Evolutionary conservation across 2,113 vertebrate species (phyloP).

Genomic region (Axis porcinus): DNA sequence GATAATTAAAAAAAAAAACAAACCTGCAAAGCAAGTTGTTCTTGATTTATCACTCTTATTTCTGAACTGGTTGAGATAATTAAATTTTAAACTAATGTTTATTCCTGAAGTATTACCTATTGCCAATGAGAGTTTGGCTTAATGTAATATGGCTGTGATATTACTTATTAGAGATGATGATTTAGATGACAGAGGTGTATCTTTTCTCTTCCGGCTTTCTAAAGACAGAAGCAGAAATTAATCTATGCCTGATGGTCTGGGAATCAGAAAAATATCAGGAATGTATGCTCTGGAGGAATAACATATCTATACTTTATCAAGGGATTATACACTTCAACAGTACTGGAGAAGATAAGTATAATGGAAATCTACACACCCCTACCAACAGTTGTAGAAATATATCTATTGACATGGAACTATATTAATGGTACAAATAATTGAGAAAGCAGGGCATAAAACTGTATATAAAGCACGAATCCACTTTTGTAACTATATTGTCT

Average conservation of each 20-base stretch:
- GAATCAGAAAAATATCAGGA: not conserved
- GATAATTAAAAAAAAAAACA: constrained; percentile 27
- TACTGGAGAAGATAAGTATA: not conserved
- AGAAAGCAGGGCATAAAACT: not conserved
- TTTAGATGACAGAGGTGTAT: not conserved
- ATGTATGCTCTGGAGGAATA: not conserved
- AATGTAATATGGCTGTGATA: not conserved
- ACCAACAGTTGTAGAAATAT: not conserved
- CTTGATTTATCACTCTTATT: constrained; percentile 34
- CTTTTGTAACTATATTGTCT: not conserved
- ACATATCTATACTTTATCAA: not conserved
- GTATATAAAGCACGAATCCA: not conserved
- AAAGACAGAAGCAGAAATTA: not conserved
- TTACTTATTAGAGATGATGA: constrained; percentile 18
- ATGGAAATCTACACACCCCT: not conserved
- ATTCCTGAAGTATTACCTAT: constrained; percentile 42
- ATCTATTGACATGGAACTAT: not conserved
- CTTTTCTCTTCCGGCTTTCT: not conserved
- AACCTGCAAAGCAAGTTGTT: constrained; percentile 17
- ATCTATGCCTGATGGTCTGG: not conserved
- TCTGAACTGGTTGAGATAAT: constrained; percentile 48
- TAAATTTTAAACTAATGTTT: constrained; percentile 62
- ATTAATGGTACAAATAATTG: not conserved
- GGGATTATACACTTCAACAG: not conserved
- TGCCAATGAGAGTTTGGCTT: not conserved